Base-by-base conservation (phyloP, 2,888 invertebrate species). In the Scaptomyza caliginosa region DNA sequence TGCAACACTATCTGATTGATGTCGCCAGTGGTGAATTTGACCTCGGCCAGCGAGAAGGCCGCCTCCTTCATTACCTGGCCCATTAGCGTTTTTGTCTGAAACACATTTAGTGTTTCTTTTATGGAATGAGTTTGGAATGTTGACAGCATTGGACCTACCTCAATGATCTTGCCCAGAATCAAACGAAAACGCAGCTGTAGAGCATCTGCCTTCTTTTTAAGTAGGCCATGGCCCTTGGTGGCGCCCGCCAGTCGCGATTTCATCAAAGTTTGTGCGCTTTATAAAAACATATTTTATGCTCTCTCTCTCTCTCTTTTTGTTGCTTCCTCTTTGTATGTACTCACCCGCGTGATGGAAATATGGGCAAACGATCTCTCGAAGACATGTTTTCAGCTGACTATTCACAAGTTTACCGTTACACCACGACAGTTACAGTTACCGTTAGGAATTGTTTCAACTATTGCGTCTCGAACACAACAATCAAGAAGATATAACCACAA, bases 161-260 rank as follows among this genome's bases (percentile, higher is more conserved):
- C 98, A 91, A 99, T 98, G 90, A 99, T 99, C 94, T 99, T 99
- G 85, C 96, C 95, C 86, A 99, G 93, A 92, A 99, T 99, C 93
- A 96, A 93, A 90, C 99, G 95, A 92, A 99, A 99, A 90, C 99
- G 94, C 94, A 99, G 95, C 92, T 99, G 99, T 86, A 99, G 93
- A 49, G 99, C 99, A 93, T 99, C 99, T 75, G 99, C 99, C 92
- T 99, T 99, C 93, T 99, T 99, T 93, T 99, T 99, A 69, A 99
- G 93, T 76, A 99, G 93, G 90, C 98, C 98, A 94, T 99, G 99
- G 62, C 99, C 99, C 91, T 99, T 99, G 90, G 97, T 96, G 77
- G 99, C 99, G 79, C 99, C 99, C 92, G 98, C 97, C 90, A 99
- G 93, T 89, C 99, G 96, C 70, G 94, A 94, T 92, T 99, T 99